Evolutionary conservation across 2,797 vertebrate genomes (phyloP).

Genomic region (Crypturellus tataupa): DNA sequence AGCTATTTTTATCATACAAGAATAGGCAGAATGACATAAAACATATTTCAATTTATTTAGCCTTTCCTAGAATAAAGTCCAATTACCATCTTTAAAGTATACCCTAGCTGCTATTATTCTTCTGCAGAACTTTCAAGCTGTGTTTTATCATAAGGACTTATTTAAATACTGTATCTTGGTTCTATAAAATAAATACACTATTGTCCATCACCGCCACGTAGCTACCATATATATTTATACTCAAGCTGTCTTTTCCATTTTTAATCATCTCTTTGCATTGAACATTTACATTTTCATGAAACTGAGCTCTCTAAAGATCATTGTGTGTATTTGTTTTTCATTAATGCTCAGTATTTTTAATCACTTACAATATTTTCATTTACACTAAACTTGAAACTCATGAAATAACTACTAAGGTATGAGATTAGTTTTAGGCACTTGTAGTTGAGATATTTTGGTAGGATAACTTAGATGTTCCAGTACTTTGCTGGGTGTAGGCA

Average conservation of each 20-base stretch:
- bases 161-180: slow-evolving; percentile 54
- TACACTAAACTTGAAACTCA: not conserved
- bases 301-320: not conserved
- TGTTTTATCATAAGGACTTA: slow-evolving; percentile 59
- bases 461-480: not conserved
- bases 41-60: slow-evolving; percentile 79
- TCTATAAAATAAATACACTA: slow-evolving; percentile 16
- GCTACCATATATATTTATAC: slow-evolving; percentile 6
- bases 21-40: slow-evolving; percentile 75
- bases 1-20: slow-evolving; percentile 78
- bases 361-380: not conserved
- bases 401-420: not conserved
- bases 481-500: not conserved
- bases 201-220: slow-evolving; percentile 29
- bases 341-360: slow-evolving; percentile 10
- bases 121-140: slow-evolving; percentile 67
- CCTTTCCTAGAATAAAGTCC: slow-evolving; percentile 73
- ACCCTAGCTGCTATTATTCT: slow-evolving; percentile 55
- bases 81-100: slow-evolving; percentile 75
- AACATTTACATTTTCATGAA: slow-evolving; percentile 22
- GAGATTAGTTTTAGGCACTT: not conserved
- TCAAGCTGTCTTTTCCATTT: slow-evolving; percentile 48
- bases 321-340: not conserved
- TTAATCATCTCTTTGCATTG: not conserved
- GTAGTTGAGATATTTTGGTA: not conserved